Conservation (phyloP, 2,113 vertebrate species). For the Miniopterus natalensis region DNA sequence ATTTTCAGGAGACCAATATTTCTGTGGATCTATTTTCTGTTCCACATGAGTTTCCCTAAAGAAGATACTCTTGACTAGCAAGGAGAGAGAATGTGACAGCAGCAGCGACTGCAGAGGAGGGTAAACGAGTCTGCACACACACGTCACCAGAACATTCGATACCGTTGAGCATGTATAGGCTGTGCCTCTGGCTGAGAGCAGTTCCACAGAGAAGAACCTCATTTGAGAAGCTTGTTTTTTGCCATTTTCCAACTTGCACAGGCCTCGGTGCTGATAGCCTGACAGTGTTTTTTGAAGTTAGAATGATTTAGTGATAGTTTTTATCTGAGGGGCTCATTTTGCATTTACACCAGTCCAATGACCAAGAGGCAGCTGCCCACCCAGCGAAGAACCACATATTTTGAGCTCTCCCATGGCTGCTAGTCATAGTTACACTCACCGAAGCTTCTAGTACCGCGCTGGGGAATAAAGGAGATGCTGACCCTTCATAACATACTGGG, state of each 20-base stretch:
- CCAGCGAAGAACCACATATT: not conserved
- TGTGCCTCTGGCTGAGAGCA: not conserved
- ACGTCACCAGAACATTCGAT: not conserved
- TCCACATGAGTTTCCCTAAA: not conserved
- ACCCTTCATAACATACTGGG: not conserved
- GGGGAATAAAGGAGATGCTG: not conserved
- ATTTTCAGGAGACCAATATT: conserved; percentile 71
- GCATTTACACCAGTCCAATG: not conserved
- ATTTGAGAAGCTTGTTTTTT: not conserved
- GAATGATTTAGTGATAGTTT: not conserved
- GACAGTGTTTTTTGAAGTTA: not conserved
- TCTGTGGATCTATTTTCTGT: conserved; percentile 52
- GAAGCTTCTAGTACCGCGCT: not conserved
- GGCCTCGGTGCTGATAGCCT: not conserved
- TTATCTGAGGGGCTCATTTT: not conserved
- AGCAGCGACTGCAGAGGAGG: not conserved
- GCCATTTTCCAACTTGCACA: not conserved
- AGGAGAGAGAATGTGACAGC: not conserved
- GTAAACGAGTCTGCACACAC: not conserved
- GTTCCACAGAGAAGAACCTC: not conserved
- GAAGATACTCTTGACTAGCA: not conserved
- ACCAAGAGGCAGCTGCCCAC: not conserved
- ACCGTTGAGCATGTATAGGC: not conserved
- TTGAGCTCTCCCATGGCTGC: not conserved
- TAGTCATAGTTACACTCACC: not conserved